Base-by-base conservation (phyloP, 2,888 invertebrate species). In the Troglohyphantes excavatus region DNA sequence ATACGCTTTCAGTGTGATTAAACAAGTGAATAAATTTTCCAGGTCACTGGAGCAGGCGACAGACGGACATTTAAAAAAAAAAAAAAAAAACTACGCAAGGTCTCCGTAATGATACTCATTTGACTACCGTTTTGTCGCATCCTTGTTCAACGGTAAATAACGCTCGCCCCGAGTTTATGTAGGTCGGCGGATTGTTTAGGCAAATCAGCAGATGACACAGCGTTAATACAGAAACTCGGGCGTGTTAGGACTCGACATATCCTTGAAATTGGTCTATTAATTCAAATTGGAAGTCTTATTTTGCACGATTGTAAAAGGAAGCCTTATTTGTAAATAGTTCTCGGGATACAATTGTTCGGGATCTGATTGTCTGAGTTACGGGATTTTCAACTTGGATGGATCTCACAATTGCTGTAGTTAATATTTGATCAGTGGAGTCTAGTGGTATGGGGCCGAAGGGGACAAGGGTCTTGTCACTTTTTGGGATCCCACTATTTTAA, bases 21-120 rank as follows among this genome's bases (percentile, higher is more conserved):
- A 17, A n/a, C 23, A 75, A 27, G 26, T 46, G 53, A 68, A 79
- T 79, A 68, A 26, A 19, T 67, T 67, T 70, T 78, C 17, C 78
- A 70, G 85, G 85, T 86, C 68, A 86, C 85, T 78, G 39, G 78
- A 78, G 43, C 85, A 86, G 43, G 19, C 39, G 17, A n/a, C n/a
- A n/a, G n/a, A n/a, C n/a, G n/a, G n/a, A n/a, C n/a, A n/a, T n/a
- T n/a, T n/a, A n/a, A n/a, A n/a, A n/a, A n/a, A n/a, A n/a, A n/a
- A n/a, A n/a, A n/a, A n/a, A n/a, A 5, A 21, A 0, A 19, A 43
- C 5, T 68, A 39, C 46, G 61, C 73, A n/a, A 53, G 17, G 17
- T 53, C 53, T 3, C 7, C n/a, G 53, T n/a, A 75, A 73, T 83
- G 65, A 72, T n/a, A 82, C 21, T 29, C 13, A 72, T 63, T 72